These are phyloP conservation scores for Recurvirostra avosetta DNA, from an alignment of 2,113 vertebrate genomes.

Conservation along the genomic window DNA sequence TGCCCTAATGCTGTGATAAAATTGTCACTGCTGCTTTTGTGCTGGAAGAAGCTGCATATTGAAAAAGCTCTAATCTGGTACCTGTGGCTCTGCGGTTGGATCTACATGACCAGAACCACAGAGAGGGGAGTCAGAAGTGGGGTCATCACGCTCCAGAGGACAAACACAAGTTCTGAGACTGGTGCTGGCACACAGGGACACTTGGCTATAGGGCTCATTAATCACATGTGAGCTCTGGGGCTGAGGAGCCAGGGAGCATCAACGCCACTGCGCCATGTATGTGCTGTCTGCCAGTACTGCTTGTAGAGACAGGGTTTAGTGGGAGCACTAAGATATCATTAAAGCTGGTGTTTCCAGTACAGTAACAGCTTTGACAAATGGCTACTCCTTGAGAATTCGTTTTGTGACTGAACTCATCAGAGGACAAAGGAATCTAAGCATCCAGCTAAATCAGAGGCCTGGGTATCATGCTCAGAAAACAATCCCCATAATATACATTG, in stretches of 20 bases:
- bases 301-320: background rate
- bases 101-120: background rate
- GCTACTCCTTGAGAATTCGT: background rate
- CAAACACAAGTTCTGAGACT: background rate
- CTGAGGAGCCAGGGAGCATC: background rate
- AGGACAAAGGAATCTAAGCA: background rate
- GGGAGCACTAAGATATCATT: background rate
- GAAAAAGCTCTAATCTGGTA: background rate
- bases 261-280: accelerated
- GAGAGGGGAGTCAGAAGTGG: background rate
- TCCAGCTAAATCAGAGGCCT: background rate
- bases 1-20: background rate
- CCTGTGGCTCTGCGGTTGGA: background rate
- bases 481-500: background rate
- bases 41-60: background rate
- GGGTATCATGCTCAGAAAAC: background rate
- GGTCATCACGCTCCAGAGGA: background rate
- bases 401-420: background rate
- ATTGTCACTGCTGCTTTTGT: background rate
- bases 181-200: background rate
- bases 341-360: background rate
- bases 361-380: background rate
- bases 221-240: background rate
- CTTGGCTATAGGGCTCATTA: background rate
- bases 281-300: background rate